These are phyloP conservation scores for Chrysocyon brachyurus DNA, from an alignment of 2,797 vertebrate genomes.

Conservation along the genomic window DNA sequence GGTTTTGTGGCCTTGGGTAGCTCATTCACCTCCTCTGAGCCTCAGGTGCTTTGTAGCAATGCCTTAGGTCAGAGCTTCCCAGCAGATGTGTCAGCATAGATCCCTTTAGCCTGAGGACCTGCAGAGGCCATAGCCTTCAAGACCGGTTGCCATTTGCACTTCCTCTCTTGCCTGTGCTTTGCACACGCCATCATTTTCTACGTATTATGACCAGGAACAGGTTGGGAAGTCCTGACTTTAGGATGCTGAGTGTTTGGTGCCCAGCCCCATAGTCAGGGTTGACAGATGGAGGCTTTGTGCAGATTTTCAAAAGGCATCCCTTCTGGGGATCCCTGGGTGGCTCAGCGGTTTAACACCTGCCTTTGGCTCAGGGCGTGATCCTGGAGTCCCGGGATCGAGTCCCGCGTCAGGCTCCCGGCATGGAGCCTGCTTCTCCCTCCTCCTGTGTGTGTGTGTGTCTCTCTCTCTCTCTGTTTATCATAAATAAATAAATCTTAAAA, in stretches of 20 bases:
- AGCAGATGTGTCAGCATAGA: too few species aligned
- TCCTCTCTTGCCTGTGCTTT: background rate
- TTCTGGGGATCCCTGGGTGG: background rate
- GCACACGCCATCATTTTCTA: background rate
- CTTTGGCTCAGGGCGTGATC: too few species aligned
- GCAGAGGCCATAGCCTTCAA: background rate
- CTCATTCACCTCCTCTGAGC: background rate
- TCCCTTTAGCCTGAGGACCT: background rate
- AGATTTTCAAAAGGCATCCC: background rate
- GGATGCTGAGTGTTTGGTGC: background rate
- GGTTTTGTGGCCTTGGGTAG: background rate
- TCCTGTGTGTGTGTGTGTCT: too few species aligned
- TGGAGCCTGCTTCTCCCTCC: too few species aligned
- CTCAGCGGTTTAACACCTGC: too few species aligned
- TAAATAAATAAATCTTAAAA: too few species aligned
- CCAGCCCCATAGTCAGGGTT: too few species aligned
- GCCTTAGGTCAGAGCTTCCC: background rate
- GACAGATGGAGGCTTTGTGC: background rate
- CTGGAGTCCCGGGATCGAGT: too few species aligned
- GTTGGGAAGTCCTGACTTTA: background rate
- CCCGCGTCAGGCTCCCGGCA: too few species aligned
- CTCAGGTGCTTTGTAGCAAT: background rate
- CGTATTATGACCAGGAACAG: background rate
- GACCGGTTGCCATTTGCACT: accelerated
- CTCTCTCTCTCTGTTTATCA: too few species aligned